These are phyloP conservation scores for Aethes cnicana DNA, from an alignment of 2,888 invertebrate species.

Conservation along the genomic window DNA sequence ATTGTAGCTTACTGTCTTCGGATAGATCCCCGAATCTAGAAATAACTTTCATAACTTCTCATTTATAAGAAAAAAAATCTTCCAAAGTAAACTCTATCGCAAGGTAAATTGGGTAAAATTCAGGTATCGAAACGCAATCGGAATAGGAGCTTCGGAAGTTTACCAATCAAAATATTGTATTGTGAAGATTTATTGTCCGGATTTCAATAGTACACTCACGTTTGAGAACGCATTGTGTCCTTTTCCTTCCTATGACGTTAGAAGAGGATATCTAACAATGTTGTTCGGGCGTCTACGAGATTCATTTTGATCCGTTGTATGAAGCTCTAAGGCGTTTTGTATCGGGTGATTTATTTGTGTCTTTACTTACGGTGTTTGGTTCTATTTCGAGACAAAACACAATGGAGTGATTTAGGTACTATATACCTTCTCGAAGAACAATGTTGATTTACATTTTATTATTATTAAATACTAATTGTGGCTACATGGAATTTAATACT, in stretches of 20 bases:
- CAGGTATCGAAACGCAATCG: background rate
- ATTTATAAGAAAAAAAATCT: background rate
- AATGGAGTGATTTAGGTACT: too few relatives aligned
- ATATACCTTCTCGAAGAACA: too few relatives aligned
- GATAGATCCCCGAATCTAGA: background rate
- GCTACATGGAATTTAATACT: too few relatives aligned
- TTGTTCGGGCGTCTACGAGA: background rate
- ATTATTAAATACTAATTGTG: too few relatives aligned
- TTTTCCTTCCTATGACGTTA: background rate
- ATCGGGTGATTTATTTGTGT: constrained; percentile 1
- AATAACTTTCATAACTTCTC: background rate
- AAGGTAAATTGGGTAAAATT: background rate
- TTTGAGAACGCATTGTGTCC: background rate
- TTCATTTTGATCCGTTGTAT: constrained; percentile 3
- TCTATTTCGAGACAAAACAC: too few relatives aligned
- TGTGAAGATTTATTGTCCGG: background rate
- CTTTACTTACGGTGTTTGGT: too few relatives aligned
- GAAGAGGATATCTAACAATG: background rate
- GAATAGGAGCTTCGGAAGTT: background rate
- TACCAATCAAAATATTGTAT: constrained; percentile 1
- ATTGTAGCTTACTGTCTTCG: constrained; percentile 11
- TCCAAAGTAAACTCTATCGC: background rate
- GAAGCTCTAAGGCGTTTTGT: background rate
- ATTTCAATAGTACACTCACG: background rate
- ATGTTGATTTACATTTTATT: too few relatives aligned